These are phyloP conservation scores for Siniperca scherzeri DNA, from an alignment of 2,797 vertebrate species.

Conservation along the genomic window DNA sequence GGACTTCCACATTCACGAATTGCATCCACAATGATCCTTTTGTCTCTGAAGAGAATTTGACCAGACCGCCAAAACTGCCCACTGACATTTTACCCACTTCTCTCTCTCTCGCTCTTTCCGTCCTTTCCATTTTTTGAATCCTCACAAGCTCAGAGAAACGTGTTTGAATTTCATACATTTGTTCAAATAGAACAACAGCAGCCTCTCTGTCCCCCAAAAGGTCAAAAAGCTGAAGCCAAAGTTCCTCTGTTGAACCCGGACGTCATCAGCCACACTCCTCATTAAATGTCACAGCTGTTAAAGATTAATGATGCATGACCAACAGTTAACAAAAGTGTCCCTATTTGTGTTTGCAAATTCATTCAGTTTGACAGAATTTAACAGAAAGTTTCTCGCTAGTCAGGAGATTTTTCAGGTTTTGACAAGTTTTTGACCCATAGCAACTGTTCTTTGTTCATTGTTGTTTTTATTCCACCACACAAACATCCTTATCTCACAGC, in stretches of 20 bases:
- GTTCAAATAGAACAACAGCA: slow-evolving; percentile 44
- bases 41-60: slow-evolving; percentile 55
- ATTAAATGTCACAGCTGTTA: slow-evolving; percentile 54
- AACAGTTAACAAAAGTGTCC: slow-evolving; percentile 12
- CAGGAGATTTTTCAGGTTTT: neutral
- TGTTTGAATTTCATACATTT: slow-evolving; percentile 47
- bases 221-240: slow-evolving; percentile 36
- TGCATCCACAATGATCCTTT: slow-evolving; percentile 72
- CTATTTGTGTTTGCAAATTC: slow-evolving; percentile 25
- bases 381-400: neutral
- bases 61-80: slow-evolving; percentile 28
- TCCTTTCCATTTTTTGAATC: neutral
- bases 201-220: slow-evolving; percentile 36
- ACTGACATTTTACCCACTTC: slow-evolving; percentile 58
- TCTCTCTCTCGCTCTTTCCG: neutral
- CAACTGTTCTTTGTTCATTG: neutral
- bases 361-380: neutral
- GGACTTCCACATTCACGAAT: slow-evolving; percentile 61
- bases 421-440: neutral
- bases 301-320: slow-evolving; percentile 4
- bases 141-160: neutral
- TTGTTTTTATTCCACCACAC: slow-evolving; percentile 13
- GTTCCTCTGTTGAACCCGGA: slow-evolving; percentile 24
- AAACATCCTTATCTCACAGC: neutral
- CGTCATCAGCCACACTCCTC: slow-evolving; percentile 29